phyloP scores from a whole-genome alignment of 2,888 invertebrate species.

The Patella depressa region DNA sequence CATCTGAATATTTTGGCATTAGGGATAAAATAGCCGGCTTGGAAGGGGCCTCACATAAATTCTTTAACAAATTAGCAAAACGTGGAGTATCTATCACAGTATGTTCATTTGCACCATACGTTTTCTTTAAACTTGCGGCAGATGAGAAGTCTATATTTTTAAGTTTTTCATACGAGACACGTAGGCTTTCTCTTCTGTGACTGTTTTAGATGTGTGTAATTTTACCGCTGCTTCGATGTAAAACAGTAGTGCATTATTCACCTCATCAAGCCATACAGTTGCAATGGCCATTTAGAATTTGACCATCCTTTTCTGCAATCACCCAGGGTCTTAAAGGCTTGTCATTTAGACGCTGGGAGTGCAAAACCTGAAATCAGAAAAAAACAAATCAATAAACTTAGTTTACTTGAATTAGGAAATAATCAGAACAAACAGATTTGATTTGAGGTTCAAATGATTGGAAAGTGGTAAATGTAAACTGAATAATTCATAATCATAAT shows the following conservation, averaged over 20 bases:
- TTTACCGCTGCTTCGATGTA: constrained; percentile 33
- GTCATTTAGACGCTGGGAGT: constrained; percentile 32
- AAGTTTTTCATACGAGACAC: constrained; percentile 20
- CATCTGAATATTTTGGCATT: not conserved
- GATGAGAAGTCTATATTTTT: constrained; percentile 25
- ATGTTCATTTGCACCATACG: no score
- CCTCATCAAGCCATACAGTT: constrained; percentile 46
- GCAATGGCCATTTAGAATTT: constrained; percentile 38
- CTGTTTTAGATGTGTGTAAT: constrained; percentile 34
- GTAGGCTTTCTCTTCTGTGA: constrained; percentile 36
- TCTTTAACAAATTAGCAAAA: no score
- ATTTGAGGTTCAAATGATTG: no score
- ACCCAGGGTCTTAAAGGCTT: constrained; percentile 33
- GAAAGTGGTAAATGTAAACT: no score
- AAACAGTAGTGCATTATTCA: constrained; percentile 44
- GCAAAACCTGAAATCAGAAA: constrained; percentile 31
- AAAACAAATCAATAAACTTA: no score
- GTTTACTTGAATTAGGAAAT: no score
- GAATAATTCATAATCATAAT: no score
- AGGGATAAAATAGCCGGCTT: no score
- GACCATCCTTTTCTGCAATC: constrained; percentile 23
- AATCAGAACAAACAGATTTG: no score
- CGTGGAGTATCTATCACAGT: no score
- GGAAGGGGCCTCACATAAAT: no score
- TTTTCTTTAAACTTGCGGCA: constrained; percentile 16